A percentile compares a stretch with the other conserved stretches of the same genome.
These are phyloP conservation scores for Procambarus virginalis DNA, from an alignment of 1,140 invertebrate species.

Conservation along the genomic window DNA sequence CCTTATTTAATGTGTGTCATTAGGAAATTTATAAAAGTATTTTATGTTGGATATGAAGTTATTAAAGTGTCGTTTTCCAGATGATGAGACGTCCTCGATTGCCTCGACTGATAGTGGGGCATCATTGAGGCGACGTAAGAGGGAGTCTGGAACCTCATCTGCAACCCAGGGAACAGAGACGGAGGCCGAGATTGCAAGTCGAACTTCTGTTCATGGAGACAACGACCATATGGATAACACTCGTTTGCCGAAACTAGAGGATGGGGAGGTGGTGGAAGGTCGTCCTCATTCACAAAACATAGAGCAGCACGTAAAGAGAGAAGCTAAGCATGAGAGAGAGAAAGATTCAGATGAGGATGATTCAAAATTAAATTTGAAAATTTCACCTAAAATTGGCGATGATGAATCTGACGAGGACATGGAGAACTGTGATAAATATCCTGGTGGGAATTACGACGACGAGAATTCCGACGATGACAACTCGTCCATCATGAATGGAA, in stretches of 20 bases:
- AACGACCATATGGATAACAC: conserved; percentile 3
- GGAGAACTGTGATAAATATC: conserved; percentile 47
- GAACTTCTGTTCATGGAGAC: conserved; percentile 8
- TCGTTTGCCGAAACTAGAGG: not conserved
- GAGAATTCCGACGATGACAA: not conserved
- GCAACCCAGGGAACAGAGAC: conserved; percentile 60
- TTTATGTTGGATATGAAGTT: too few species aligned
- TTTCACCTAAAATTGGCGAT: not conserved
- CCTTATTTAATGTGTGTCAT: too few species aligned
- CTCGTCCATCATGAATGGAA: conserved; percentile 14
- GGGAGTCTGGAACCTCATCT: conserved; percentile 48
- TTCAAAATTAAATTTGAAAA: not conserved
- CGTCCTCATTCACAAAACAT: not conserved
- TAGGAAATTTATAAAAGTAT: too few species aligned
- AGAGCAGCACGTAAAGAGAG: not conserved
- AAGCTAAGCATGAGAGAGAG: not conserved
- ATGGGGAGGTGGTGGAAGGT: conserved; percentile 18
- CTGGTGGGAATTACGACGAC: conserved; percentile 5
- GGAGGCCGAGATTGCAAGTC: conserved; percentile 50
- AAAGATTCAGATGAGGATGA: not conserved
- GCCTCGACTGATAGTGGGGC: conserved; percentile 63
- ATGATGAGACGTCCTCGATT: conserved; percentile 67
- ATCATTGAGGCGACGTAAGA: conserved; percentile 32
- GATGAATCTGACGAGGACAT: conserved; percentile 22
- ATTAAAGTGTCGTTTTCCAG: conserved; percentile 6